Evolutionary conservation across 2,797 vertebrate species (phyloP), one percentile per base, ranked within the genome.

Genomic region (Hippopotamyrus pictus): DNA sequence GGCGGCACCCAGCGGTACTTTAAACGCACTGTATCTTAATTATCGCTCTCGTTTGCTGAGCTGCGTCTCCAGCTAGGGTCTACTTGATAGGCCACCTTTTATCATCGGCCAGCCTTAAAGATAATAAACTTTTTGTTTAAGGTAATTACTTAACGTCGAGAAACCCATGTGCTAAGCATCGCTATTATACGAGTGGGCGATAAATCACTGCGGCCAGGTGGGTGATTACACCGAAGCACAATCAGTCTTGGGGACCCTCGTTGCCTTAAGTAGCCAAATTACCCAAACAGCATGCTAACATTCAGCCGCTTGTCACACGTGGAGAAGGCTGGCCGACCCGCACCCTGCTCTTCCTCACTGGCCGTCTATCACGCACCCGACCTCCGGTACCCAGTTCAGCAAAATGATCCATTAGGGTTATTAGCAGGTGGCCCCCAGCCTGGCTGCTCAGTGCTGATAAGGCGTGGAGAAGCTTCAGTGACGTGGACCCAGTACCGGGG

Each of bases 101-200:
- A 92, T 95, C 95, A 94, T 93, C 14, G 88, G 91, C 73, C 41
- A 89, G 89, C 94, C 90, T 94, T 95, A 93, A 94, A 95, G 95
- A 96, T 96, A 96, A 96, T 96, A 95, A 95, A 94, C 94, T 95
- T 95, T 96, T 96, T 93, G 94, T 96, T 95, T 94, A 95, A 96
- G 94, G 95, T 96, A 96, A 97, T 97, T 97, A 96, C 95, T 96
- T 95, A 95, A 97, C 96, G 96, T 96, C 94, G 94, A 94, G 95
- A 96, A 96, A 96, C 94, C 96, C 95, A 95, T 93, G 94, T 95
- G 96, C 96, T 95, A 94, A 94, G 94, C 95, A 95, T 95, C 91
- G 93, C 95, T 92, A 94, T 95, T 95, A 95, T 94, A 89, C 51
- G 91, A 93, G 91, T 92, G 91, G 90, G 90, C 92, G 92, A 97